Base-by-base conservation (phyloP, 2,113 vertebrate genomes). In the Natator depressus region DNA sequence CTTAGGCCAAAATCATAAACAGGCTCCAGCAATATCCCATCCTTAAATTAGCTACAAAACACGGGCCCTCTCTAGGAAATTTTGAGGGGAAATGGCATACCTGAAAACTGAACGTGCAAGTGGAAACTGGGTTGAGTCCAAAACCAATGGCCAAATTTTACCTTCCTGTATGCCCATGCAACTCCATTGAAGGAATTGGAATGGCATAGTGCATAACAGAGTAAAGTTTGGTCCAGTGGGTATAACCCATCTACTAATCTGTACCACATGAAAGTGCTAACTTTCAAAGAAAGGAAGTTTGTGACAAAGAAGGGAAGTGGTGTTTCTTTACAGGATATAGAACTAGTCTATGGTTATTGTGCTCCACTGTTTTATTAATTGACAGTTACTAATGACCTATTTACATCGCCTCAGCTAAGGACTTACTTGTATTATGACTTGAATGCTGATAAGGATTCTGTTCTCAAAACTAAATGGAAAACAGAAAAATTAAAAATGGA, bases 281-380 rank as follows among this genome's bases (percentile, higher is more conserved):
- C 87, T 92, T 80, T 38, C 13, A 90, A 90, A 80, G 94, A 95
- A 97, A 91, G 96, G 96, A 98, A 98, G 94, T 79, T 93, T 95
- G 86, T 93, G 38, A 97, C 96, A 96, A 98, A 98, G 97, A 96
- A 96, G 82, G 93, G 93, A 97, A 97, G 87, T 80, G 82, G 76
- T 94, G 94, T 93, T 94, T 93, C 96, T 98, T 90, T 90, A 96
- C 95, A 93, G 96, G 89, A 96, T 96, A 97, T 78, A 50, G 90
- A 91, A 82, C 83, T 89, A 29, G 22, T 42, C 35, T 51, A 54
- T 2, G 7, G 5, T 42, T 49, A 27, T 14, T 87, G 59, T 51
- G 55, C 25, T 86, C 22, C 47, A 46, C 88, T 47, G 31, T 65
- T 82, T 72, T 11, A 55, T 72, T 75, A 89, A 87, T 8, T 94